A percentile compares a stretch with the other conserved stretches of the same genome.
phyloP scores from a whole-genome alignment of 2,888 invertebrate genomes.

The Thymelicus sylvestris region DNA sequence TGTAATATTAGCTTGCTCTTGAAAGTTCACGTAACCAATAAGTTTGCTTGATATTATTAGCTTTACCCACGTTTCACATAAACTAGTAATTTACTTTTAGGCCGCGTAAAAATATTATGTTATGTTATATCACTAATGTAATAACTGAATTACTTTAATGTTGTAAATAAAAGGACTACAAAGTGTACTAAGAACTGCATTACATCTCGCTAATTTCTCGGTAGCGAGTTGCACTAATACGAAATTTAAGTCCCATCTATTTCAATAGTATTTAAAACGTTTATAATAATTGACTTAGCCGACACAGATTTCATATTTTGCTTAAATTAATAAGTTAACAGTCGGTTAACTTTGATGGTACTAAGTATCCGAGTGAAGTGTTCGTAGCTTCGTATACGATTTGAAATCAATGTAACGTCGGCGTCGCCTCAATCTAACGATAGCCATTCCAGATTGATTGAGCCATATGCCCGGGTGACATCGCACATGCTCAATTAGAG shows the following conservation, averaged over 20 bases:
- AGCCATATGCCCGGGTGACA: conserved; percentile 13
- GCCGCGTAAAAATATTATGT: neutral
- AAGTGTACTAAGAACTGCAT: too few species aligned
- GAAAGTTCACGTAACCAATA: conserved; percentile 6
- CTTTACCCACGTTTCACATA: neutral
- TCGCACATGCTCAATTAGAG: conserved; percentile 12
- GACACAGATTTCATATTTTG: too few species aligned
- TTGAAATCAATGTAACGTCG: conserved; percentile 12
- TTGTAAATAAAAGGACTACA: too few species aligned
- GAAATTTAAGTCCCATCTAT: too few species aligned
- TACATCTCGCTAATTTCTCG: too few species aligned
- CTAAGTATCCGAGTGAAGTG: too few species aligned
- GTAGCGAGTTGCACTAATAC: too few species aligned
- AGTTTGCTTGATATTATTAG: neutral
- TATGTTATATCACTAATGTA: neutral
- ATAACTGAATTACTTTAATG: neutral
- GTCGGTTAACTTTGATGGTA: too few species aligned
- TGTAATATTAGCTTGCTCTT: neutral
- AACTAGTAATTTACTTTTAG: neutral
- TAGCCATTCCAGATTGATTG: conserved; percentile 20
- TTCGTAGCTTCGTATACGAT: neutral
- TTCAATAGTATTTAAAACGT: too few species aligned
- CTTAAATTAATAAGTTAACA: too few species aligned
- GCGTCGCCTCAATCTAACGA: conserved; percentile 12
- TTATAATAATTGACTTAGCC: too few species aligned